These are phyloP conservation scores for Etheostoma spectabile DNA, from an alignment of 2,113 vertebrate genomes.

Conservation along the genomic window DNA sequence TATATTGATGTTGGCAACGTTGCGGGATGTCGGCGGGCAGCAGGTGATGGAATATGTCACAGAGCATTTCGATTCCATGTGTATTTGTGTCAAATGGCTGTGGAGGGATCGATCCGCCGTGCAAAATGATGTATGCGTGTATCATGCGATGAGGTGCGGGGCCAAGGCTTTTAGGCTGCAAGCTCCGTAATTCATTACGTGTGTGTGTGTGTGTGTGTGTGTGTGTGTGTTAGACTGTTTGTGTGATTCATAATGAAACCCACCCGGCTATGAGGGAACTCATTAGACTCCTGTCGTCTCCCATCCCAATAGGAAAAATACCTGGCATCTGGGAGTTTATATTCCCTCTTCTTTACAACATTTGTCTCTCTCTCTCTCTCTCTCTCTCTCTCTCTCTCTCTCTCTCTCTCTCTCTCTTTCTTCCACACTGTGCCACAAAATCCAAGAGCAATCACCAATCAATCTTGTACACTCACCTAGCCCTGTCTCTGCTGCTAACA, in stretches of 20 bases:
- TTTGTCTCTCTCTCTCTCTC: slow-evolving; percentile 53
- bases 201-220: slow-evolving; percentile 10
- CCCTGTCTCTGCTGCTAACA: slow-evolving; percentile 56
- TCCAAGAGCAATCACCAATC: slow-evolving; percentile 79
- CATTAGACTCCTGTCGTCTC: slow-evolving; percentile 78
- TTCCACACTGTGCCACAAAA: slow-evolving; percentile 73
- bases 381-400: slow-evolving; percentile 36
- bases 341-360: slow-evolving; percentile 73
- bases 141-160: slow-evolving; percentile 66
- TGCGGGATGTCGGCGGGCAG: slow-evolving; percentile 41
- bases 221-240: slow-evolving; percentile 33
- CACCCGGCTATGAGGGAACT: slow-evolving; percentile 71
- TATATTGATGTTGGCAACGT: slow-evolving; percentile 55
- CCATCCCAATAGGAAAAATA: slow-evolving; percentile 76
- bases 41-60: slow-evolving; percentile 57
- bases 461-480: slow-evolving; percentile 68
- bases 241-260: slow-evolving; percentile 75
- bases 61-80: slow-evolving; percentile 45
- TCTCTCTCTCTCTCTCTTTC: slow-evolving; percentile 66
- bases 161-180: slow-evolving; percentile 68
- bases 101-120: slow-evolving; percentile 61
- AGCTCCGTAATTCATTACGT: slow-evolving; percentile 72
- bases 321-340: slow-evolving; percentile 78
- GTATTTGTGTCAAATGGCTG: slow-evolving; percentile 55
- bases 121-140: slow-evolving; percentile 63